These are phyloP conservation scores for Lasioglossum malachurum DNA, from an alignment of 2,888 invertebrate species.

Conservation along the genomic window DNA sequence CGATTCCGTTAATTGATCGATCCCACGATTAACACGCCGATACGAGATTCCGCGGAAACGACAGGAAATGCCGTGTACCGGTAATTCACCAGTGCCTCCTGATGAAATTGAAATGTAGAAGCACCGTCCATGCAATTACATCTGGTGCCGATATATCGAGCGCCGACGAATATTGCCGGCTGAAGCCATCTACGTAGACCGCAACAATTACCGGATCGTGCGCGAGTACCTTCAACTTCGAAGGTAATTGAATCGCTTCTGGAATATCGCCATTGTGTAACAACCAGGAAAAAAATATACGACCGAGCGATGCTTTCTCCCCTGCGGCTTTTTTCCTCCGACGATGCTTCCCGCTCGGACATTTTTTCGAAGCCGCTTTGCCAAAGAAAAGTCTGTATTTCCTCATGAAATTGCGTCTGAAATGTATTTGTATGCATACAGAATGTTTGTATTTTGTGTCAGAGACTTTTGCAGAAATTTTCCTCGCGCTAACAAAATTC, in stretches of 20 bases:
- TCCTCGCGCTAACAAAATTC: too few relatives aligned
- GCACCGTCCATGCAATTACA: slow-evolving; percentile 65
- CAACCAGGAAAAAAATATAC: slow-evolving; percentile 14
- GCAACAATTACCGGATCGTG: slow-evolving; percentile 66
- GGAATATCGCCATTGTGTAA: slow-evolving; percentile 24
- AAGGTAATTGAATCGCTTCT: slow-evolving; percentile 57
- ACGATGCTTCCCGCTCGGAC: neutral
- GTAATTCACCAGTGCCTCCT: slow-evolving; percentile 59
- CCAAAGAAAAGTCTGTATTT: neutral
- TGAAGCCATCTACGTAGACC: slow-evolving; percentile 59
- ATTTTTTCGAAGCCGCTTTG: neutral
- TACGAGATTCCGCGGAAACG: slow-evolving; percentile 45
- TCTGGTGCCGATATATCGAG: slow-evolving; percentile 65
- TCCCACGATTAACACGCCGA: slow-evolving; percentile 57
- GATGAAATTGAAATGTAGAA: slow-evolving; percentile 70
- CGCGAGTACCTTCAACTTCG: slow-evolving; percentile 58
- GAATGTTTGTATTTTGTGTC: neutral
- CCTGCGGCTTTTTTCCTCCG: neutral
- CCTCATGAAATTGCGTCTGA: neutral
- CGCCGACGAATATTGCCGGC: slow-evolving; percentile 64
- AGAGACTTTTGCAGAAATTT: neutral
- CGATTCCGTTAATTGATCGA: slow-evolving; percentile 55
- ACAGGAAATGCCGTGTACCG: slow-evolving; percentile 51
- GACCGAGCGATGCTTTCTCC: neutral
- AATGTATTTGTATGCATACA: too few relatives aligned